These are phyloP conservation scores for Ormyrus labotus DNA, from an alignment of 2,888 invertebrate species.

Conservation along the genomic window DNA sequence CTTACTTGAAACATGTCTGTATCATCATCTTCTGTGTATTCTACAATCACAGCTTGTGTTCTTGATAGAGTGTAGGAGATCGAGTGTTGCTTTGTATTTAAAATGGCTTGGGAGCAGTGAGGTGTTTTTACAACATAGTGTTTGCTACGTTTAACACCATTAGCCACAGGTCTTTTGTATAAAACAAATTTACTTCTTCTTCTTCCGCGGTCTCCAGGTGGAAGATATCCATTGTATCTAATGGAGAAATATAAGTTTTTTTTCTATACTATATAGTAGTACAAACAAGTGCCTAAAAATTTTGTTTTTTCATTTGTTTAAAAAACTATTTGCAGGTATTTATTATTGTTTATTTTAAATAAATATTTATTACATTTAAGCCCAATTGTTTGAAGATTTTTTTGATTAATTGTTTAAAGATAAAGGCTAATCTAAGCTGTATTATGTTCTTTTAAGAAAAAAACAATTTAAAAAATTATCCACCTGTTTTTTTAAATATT, in stretches of 20 bases:
- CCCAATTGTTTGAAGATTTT: too few relatives aligned
- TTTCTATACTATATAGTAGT: background rate
- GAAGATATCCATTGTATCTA: slow-evolving; percentile 96
- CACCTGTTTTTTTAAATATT: slow-evolving; percentile 1
- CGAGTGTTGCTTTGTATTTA: slow-evolving; percentile 95
- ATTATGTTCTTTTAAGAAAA: too few relatives aligned
- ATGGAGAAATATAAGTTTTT: slow-evolving; percentile 60
- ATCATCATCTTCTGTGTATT: slow-evolving; percentile 95
- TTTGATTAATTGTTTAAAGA: too few relatives aligned
- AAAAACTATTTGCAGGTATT: too few relatives aligned
- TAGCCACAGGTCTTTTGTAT: slow-evolving; percentile 88
- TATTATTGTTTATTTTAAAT: slow-evolving; percentile 20
- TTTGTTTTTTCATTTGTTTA: too few relatives aligned
- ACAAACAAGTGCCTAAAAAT: too few relatives aligned
- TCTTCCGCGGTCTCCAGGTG: slow-evolving; percentile 94
- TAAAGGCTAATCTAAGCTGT: too few relatives aligned
- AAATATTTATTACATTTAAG: background rate
- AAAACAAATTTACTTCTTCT: slow-evolving; percentile 96
- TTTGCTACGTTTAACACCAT: slow-evolving; percentile 95
- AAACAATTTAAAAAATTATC: too few relatives aligned
- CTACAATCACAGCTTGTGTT: slow-evolving; percentile 98
- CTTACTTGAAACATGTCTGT: slow-evolving; percentile 99
- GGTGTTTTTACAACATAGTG: slow-evolving; percentile 98
- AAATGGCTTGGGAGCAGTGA: slow-evolving; percentile 95
- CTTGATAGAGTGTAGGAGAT: slow-evolving; percentile 97